A percentile compares a stretch with the other conserved stretches of the same genome.
These are phyloP conservation scores for Pygocentrus nattereri DNA, from an alignment of 2,797 vertebrate species.

Conservation along the genomic window DNA sequence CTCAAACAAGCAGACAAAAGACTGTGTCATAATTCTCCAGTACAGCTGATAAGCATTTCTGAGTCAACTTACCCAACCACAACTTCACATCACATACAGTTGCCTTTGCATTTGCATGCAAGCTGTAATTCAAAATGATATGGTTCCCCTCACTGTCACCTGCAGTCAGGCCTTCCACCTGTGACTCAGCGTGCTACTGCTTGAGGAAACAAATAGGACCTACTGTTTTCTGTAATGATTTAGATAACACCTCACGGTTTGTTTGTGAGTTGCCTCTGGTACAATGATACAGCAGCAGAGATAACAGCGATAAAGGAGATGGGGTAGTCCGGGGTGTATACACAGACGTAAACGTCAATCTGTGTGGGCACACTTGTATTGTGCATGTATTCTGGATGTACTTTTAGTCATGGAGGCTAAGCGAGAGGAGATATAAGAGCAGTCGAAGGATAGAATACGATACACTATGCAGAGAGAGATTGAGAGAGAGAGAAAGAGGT, in stretches of 20 bases:
- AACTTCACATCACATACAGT: background rate
- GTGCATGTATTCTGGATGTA: conserved; percentile 41
- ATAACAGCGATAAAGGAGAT: conserved; percentile 37
- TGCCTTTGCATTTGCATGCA: background rate
- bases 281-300: conserved; percentile 34
- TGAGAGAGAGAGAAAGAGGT: background rate
- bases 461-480: background rate
- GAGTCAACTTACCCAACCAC: background rate
- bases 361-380: conserved; percentile 34
- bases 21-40: too few relatives aligned
- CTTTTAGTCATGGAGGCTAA: conserved; percentile 16
- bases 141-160: background rate
- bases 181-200: background rate
- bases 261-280: conserved; percentile 32
- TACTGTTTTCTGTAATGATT: background rate
- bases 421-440: conserved; percentile 41
- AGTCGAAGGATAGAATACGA: conserved; percentile 33
- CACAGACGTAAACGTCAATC: conserved; percentile 36
- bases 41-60: too few relatives aligned
- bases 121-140: background rate
- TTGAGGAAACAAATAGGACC: background rate
- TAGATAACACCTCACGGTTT: conserved; percentile 21
- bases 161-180: background rate
- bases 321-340: conserved; percentile 2
- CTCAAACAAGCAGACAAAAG: background rate